Percentiles rank a stretch among this genome's conserved stretches.
These are phyloP conservation scores for Danionella dracula DNA, from an alignment of 2,797 vertebrate genomes.

Conservation along the genomic window DNA sequence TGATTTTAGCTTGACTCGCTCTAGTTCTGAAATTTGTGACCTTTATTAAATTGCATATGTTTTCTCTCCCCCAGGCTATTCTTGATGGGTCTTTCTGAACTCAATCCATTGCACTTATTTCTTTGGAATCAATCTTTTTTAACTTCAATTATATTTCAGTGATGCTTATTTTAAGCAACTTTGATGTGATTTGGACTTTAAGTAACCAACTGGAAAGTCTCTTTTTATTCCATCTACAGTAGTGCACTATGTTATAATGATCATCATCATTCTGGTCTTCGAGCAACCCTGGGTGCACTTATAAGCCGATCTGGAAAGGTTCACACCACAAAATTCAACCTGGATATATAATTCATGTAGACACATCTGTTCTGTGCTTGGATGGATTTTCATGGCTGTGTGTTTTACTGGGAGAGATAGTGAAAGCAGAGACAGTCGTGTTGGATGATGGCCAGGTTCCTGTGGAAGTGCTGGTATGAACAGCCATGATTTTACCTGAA, in stretches of 20 bases:
- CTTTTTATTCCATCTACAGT: too few species aligned
- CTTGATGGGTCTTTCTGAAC: too few species aligned
- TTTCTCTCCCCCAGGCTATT: too few species aligned
- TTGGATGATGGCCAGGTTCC: conserved; percentile 35
- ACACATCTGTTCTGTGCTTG: conserved; percentile 16
- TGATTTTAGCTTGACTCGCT: too few species aligned
- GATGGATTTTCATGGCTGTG: conserved; percentile 8
- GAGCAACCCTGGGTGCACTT: background rate
- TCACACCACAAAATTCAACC: background rate
- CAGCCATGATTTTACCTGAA: conserved; percentile 21
- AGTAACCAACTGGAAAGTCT: too few species aligned
- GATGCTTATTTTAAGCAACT: too few species aligned
- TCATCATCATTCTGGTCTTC: background rate
- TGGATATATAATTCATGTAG: conserved; percentile 3
- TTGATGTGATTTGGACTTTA: too few species aligned
- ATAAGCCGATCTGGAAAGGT: background rate
- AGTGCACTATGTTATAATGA: background rate
- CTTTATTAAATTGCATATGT: too few species aligned
- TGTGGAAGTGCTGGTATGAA: conserved; percentile 30
- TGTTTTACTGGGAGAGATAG: background rate
- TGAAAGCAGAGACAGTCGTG: background rate
- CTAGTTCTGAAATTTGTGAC: too few species aligned
- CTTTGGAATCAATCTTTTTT: too few species aligned
- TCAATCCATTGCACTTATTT: too few species aligned
- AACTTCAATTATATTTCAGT: too few species aligned